These are phyloP conservation scores for Temnothorax unifasciatus DNA, from an alignment of 2,888 invertebrate species.

Conservation along the genomic window DNA sequence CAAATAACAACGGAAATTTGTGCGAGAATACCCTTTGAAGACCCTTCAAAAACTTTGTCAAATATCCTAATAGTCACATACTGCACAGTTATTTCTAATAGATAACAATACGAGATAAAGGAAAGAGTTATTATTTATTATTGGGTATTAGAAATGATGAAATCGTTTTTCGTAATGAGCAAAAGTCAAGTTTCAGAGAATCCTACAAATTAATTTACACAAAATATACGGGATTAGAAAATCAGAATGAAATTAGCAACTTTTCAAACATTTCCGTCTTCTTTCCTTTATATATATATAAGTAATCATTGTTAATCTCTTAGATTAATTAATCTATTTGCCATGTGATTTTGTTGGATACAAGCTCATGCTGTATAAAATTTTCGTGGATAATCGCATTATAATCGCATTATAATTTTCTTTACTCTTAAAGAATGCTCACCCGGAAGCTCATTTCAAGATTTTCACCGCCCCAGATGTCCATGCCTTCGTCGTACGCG, in stretches of 20 bases:
- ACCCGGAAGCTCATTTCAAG: constrained; percentile 98
- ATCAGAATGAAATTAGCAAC: neutral
- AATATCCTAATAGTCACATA: neutral
- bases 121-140: neutral
- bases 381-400: neutral
- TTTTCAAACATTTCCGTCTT: neutral
- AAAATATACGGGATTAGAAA: neutral
- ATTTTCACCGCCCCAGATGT: constrained; percentile 99
- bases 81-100: neutral
- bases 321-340: neutral
- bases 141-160: neutral
- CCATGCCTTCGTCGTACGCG: constrained; percentile 99
- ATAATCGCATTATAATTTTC: neutral
- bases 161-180: neutral
- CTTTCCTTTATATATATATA: neutral
- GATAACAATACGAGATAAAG: neutral
- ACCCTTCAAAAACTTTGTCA: constrained; percentile 13
- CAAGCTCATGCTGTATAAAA: neutral
- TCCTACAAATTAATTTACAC: constrained; percentile 16
- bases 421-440: constrained; percentile 81
- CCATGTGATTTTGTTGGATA: neutral
- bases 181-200: neutral
- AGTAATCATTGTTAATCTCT: neutral
- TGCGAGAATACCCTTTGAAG: constrained; percentile 6
- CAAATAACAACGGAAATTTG: constrained; percentile 51